Evolutionary conservation across 2,797 vertebrate genomes (phyloP), one percentile per base, ranked within the genome.

Genomic region (Gambusia yucatana): DNA sequence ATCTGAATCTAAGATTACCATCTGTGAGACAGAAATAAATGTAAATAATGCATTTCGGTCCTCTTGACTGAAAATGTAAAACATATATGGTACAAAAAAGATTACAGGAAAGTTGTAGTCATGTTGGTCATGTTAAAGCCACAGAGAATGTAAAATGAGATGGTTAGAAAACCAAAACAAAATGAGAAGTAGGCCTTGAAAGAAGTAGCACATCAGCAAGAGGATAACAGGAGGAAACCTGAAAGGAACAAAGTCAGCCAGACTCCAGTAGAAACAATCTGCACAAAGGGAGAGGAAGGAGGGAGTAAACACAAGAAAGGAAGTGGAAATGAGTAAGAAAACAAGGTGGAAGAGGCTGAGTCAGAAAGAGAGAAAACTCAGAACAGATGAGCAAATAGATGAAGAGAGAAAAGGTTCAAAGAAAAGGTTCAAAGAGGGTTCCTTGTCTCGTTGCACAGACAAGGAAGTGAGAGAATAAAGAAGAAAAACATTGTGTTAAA

Each of bases 281-380:
- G 59, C 48, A 77, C 77, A 75, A 59, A 80, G 72, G 78, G 55
- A 78, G 52, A 67, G 6, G 43, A 46, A 25, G 75, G 55, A 73
- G 39, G 17, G 39, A 44, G 82, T 79, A 86, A 88, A 85, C 80
- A 86, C 52, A 20, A 75, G 74, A 1, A 33, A 73, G 75, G 75
- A 87, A 78, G 81, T 72, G 85, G 84, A 89, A 90, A 91, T 46
- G 79, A 77, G 65, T 43, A 9, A 25, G 55, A 81, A 86, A 84
- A 84, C 72, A 83, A 84, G 9, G 72, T 46, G 52, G 74, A 50
- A 52, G 71, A 39, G 14, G 41, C 4, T 0, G 65, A 75, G 65
- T 79, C 77, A 72, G 72, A 78, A 14, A 6, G 2, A 22, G 0
- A 39, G n/a, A 30, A 73, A 73, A 80, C 73, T 0, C 5, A 74